Base-by-base conservation (phyloP, 2,797 vertebrate species). In the Odontamblyopus lacepedii region DNA sequence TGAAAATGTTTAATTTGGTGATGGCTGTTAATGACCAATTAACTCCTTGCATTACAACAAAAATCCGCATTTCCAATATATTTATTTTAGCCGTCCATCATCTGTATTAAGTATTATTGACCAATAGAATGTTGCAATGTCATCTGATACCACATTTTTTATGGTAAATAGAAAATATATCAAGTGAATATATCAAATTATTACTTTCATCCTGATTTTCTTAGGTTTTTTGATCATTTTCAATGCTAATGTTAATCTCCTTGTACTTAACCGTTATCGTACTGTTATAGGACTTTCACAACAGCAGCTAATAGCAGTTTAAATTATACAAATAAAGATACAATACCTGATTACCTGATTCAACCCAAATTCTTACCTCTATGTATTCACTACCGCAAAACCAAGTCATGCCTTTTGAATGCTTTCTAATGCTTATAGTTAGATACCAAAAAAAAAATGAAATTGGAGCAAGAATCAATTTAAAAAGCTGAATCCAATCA, bases 401-500 rank as follows among this genome's bases (percentile, higher is more conserved):
- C 29, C 59, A 30, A 32, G 59, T 18, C 2, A 61, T 18, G 27
- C 15, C 29, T 32, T 32, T 32, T 61, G 59, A 7, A 15, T 32
- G 59, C 15, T 18, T 5, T 18, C 7, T 2, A 26, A 57, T 26
- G 23, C 55, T 12, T 23, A 59, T 13, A 29, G 13, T 48, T 13
- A 13, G 6, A 51, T 30, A 27, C 38, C 23, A 23, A 23, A 66
- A 51, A 38, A 35, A 35, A 35, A 8, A 4, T 1, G 63, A 48
- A 51, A 29, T 11, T 51, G 23, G 44, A 66, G 23, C 26, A 27
- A 27, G 2, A 29, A 55, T 13, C 15, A 30, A 70, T 2, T 18
- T 65, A 69, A 62, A 67, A 73, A 70, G 30, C 27, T 70, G 69
- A 65, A 38, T 74, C 62, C 8, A 76, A 41, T 74, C 50, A 69